Percentiles rank a stretch among this genome's conserved stretches.
These are phyloP conservation scores for Drosophila pseudotalamancana DNA, from an alignment of 2,888 invertebrate species.

Conservation along the genomic window DNA sequence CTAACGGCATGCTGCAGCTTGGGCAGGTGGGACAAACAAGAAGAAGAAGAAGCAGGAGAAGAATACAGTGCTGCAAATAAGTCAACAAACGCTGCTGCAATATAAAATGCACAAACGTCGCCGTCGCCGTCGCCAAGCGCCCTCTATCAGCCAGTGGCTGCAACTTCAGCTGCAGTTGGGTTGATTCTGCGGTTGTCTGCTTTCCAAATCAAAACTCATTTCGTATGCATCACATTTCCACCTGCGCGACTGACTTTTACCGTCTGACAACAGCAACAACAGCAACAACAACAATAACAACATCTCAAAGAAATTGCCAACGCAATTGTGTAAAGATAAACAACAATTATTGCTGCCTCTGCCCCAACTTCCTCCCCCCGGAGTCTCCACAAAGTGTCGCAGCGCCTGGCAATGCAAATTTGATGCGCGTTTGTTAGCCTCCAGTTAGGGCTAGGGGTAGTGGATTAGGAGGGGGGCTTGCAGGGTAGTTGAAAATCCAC, in stretches of 20 bases:
- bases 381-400: conserved; percentile 45
- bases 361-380: neutral
- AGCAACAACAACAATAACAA: conserved; percentile 10
- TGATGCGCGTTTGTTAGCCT: conserved; percentile 54
- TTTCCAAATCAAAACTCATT: conserved; percentile 80
- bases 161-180: neutral
- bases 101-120: conserved; percentile 76
- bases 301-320: conserved; percentile 75
- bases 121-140: conserved; percentile 24
- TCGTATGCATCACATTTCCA: conserved; percentile 79
- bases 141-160: conserved; percentile 20
- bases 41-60: neutral
- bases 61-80: conserved; percentile 59
- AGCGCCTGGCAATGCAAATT: conserved; percentile 60
- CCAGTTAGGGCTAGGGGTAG: neutral
- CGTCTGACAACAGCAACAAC: conserved; percentile 27
- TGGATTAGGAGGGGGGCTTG: neutral
- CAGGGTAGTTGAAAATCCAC: conserved; percentile 11
- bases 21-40: no score
- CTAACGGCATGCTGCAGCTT: no score
- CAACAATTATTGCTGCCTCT: conserved; percentile 80
- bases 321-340: conserved; percentile 81
- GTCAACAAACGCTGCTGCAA: conserved; percentile 67
- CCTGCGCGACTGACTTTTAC: conserved; percentile 56
- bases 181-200: conserved; percentile 27